These are phyloP conservation scores for Chaitophorus viminalis DNA, from an alignment of 2,888 invertebrate genomes.

Conservation along the genomic window DNA sequence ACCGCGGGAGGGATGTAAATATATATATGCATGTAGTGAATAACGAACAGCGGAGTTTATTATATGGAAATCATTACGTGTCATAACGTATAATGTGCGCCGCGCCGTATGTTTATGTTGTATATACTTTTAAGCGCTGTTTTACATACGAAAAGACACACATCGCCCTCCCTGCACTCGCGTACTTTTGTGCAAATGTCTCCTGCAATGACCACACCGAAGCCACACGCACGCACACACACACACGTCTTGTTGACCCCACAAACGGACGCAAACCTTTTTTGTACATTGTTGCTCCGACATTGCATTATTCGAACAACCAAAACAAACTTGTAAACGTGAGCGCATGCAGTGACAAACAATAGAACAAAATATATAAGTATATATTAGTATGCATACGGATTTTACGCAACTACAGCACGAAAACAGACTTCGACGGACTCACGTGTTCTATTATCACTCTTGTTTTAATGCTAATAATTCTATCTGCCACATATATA, in stretches of 20 bases:
- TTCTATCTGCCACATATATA: too few relatives aligned
- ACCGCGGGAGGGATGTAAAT: background rate
- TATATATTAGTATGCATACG: background rate
- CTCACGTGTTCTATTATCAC: too few relatives aligned
- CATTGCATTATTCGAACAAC: background rate
- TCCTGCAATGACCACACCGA: background rate
- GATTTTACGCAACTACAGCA: too few relatives aligned
- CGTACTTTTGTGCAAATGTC: conserved; percentile 9
- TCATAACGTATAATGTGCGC: background rate
- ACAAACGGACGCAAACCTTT: background rate
- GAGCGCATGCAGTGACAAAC: background rate
- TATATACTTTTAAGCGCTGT: background rate
- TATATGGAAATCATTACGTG: conserved; percentile 16
- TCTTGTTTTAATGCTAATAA: too few relatives aligned
- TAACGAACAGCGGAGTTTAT: too few relatives aligned
- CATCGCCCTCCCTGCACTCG: background rate
- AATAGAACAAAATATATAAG: background rate
- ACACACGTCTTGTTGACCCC: background rate
- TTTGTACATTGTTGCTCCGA: background rate
- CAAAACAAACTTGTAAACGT: background rate
- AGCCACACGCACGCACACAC: too few relatives aligned
- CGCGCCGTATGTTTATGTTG: background rate
- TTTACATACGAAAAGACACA: background rate
- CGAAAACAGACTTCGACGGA: too few relatives aligned
- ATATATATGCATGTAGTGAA: background rate